Percentiles rank a stretch among this genome's conserved stretches.
These are phyloP conservation scores for Calliopsis andreniformis DNA, from an alignment of 1,140 invertebrate genomes.

Conservation along the genomic window DNA sequence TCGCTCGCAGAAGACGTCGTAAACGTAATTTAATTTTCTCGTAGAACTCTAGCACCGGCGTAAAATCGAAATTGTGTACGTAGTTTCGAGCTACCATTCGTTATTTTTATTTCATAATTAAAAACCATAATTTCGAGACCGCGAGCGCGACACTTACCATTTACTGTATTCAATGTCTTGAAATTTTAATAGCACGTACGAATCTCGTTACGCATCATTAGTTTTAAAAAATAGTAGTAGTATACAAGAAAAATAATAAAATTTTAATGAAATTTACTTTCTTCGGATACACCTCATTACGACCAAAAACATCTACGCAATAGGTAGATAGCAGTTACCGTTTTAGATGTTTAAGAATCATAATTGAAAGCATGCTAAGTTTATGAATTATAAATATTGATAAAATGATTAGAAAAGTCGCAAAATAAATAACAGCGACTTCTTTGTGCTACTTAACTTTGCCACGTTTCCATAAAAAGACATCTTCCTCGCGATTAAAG, in stretches of 20 bases:
- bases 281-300: no score
- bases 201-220: not conserved
- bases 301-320: no score
- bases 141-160: slow-evolving; percentile 1
- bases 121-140: not conserved
- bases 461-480: slow-evolving; percentile 18
- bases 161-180: not conserved
- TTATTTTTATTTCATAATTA: not conserved
- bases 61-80: slow-evolving; percentile 25
- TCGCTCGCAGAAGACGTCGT: slow-evolving; percentile 15
- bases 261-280: no score
- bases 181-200: not conserved
- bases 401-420: no score
- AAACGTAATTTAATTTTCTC: slow-evolving; percentile 42
- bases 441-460: slow-evolving; percentile 30
- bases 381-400: no score
- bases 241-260: not conserved
- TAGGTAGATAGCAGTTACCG: no score
- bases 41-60: not conserved
- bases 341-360: no score
- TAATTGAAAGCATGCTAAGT: no score
- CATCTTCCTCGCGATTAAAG: slow-evolving; percentile 10
- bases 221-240: not conserved
- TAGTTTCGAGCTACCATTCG: not conserved
- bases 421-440: not conserved